Evolutionary conservation across 2,888 invertebrate species (phyloP).

Genomic region (Stenodera caucasica): DNA sequence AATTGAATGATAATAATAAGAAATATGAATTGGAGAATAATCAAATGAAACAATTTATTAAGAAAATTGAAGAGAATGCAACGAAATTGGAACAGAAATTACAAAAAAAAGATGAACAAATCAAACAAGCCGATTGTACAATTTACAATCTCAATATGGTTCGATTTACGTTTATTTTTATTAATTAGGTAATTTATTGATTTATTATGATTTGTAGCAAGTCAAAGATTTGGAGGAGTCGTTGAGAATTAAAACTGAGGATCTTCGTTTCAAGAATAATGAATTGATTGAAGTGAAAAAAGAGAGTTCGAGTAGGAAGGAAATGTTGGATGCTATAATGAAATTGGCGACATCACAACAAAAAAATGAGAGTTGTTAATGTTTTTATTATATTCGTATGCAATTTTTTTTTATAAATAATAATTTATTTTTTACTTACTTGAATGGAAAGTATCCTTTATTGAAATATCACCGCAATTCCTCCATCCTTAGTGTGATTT

Average conservation of each 20-base stretch:
- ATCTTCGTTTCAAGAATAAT: slow-evolving; percentile 35
- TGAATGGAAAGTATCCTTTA: too few species aligned
- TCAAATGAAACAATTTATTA: slow-evolving; percentile 40
- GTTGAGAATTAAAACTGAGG: slow-evolving; percentile 33
- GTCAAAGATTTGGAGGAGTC: slow-evolving; percentile 41
- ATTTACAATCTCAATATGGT: slow-evolving; percentile 46
- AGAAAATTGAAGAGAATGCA: slow-evolving; percentile 48
- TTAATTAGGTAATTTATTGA: neutral
- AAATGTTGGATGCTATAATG: slow-evolving; percentile 48
- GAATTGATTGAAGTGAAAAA: slow-evolving; percentile 41
- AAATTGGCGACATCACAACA: slow-evolving; percentile 41
- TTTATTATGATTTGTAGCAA: slow-evolving; percentile 41
- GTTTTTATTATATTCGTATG: neutral
- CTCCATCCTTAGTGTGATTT: too few species aligned
- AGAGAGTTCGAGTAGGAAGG: slow-evolving; percentile 40
- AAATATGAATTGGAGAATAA: slow-evolving; percentile 41
- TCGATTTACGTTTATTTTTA: slow-evolving; percentile 24
- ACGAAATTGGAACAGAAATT: slow-evolving; percentile 46
- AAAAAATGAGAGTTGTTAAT: neutral
- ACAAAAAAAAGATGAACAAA: slow-evolving; percentile 45
- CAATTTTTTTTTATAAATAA: too few species aligned
- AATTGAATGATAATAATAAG: slow-evolving; percentile 34
- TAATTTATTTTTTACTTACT: too few species aligned
- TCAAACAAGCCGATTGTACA: slow-evolving; percentile 39
- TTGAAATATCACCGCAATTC: too few species aligned